Evolutionary conservation across 2,113 vertebrate species (phyloP), one percentile per base, ranked within the genome.

Genomic region (Rattus rattus): DNA sequence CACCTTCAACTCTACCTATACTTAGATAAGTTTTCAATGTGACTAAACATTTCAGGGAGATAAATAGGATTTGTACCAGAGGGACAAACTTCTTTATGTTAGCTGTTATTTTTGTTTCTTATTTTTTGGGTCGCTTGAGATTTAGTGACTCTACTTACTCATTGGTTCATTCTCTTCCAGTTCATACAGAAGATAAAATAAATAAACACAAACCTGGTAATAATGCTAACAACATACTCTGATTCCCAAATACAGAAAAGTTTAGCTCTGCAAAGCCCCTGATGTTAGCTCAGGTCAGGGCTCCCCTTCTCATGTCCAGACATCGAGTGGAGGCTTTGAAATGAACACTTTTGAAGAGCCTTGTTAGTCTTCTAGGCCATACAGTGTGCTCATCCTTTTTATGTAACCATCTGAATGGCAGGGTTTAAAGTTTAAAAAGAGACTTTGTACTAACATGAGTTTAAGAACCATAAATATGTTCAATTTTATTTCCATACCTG

Each of bases 281-380:
- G 30, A 52, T 90, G 90, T 77, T 54, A 87, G 10, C 4, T 93
- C 7, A 85, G 69, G 49, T 85, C 77, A 65, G 85, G 81, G 20
- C 36, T 96, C 28, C 86, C 54, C 28, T 87, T 93, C 26, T 81
- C 36, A 61, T 14, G 43, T 67, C 70, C 49, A 85, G 77, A 95
- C 90, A 54, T 91, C 59, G n/a, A 94, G 87, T 81, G 79, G 22
- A 87, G 52, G 36, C 47, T 95, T 96, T 97, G 84, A 96, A 97
- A 97, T 95, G 17, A 80, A 14, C 73, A 65, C 75, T 93, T 93
- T 91, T 95, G 92, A 94, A 96, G 63, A 88, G 24, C 19, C 56
- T 70, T 70, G 26, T 90, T 94, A 92, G 88, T 36, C 54, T 96
- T 39, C 80, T 73, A 77, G 43, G 61, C 43, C 36, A 79, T 75